Evolutionary conservation across 2,888 invertebrate genomes (phyloP).

Genomic region (Resseliella maxima): DNA sequence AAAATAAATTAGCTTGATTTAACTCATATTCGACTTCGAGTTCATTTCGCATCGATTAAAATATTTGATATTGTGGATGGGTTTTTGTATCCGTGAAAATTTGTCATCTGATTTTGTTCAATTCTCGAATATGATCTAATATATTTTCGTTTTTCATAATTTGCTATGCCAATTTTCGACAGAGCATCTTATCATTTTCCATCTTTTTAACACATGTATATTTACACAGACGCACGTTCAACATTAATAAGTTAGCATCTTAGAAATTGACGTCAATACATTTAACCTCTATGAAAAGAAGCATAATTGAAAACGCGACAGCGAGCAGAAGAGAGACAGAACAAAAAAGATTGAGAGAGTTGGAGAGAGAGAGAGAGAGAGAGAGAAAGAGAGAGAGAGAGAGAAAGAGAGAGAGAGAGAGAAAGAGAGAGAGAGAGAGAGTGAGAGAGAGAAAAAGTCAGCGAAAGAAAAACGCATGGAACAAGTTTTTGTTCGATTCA

Average conservation of each 20-base stretch:
- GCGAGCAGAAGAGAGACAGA: neutral
- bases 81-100: neutral
- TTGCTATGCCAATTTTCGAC: neutral
- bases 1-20: neutral
- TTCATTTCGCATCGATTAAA: neutral
- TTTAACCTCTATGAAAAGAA: neutral
- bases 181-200: neutral
- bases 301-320: neutral
- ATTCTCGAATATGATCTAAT: constrained; percentile 16
- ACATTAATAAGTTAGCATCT: neutral
- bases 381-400: too few species aligned
- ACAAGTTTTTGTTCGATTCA: too few species aligned
- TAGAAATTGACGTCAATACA: neutral
- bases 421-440: too few species aligned
- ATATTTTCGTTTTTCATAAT: neutral
- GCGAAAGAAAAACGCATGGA: too few species aligned
- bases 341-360: too few species aligned
- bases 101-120: neutral
- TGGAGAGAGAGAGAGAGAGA: too few species aligned
- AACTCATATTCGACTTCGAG: neutral
- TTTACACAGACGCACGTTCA: too few species aligned
- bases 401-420: too few species aligned
- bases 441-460: too few species aligned
- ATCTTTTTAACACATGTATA: too few species aligned
- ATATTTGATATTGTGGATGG: neutral